Evolutionary conservation across 2,888 invertebrate species (phyloP).

Genomic region (Scaptomyza reducta): DNA sequence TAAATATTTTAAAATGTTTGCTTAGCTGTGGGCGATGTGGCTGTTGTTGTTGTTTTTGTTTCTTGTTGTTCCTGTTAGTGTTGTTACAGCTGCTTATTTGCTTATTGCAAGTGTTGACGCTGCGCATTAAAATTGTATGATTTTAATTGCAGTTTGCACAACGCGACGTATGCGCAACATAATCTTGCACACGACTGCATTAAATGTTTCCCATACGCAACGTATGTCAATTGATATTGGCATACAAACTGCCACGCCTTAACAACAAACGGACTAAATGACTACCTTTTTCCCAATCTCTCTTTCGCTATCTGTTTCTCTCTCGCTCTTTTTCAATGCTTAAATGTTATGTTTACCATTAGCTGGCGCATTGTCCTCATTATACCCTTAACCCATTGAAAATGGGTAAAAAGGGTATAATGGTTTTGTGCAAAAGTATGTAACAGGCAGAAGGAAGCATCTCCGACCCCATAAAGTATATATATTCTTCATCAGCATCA

Average conservation of each 20-base stretch:
- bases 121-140: constrained; percentile 79
- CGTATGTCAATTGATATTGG: constrained; percentile 19
- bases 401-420: too few relatives aligned
- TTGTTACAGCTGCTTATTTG: constrained; percentile 62
- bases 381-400: too few relatives aligned
- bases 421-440: too few relatives aligned
- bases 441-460: too few relatives aligned
- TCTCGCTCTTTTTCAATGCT: constrained; percentile 12
- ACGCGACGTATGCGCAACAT: constrained; percentile 47
- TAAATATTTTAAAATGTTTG: constrained; percentile 80
- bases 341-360: constrained; percentile 63
- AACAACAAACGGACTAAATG: constrained; percentile 1
- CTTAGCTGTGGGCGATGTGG: constrained; percentile 59
- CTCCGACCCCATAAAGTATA: too few relatives aligned
- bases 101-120: constrained; percentile 73
- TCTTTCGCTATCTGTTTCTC: background rate
- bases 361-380: constrained; percentile 7
- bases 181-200: constrained; percentile 57
- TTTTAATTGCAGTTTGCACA: constrained; percentile 79
- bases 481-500: too few relatives aligned
- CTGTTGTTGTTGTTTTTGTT: constrained; percentile 19
- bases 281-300: background rate
- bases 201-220: constrained; percentile 71
- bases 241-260: constrained; percentile 27
- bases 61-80: constrained; percentile 7